Base-by-base conservation (phyloP, 1,140 invertebrate genomes). In the Heliconius nattereri region DNA sequence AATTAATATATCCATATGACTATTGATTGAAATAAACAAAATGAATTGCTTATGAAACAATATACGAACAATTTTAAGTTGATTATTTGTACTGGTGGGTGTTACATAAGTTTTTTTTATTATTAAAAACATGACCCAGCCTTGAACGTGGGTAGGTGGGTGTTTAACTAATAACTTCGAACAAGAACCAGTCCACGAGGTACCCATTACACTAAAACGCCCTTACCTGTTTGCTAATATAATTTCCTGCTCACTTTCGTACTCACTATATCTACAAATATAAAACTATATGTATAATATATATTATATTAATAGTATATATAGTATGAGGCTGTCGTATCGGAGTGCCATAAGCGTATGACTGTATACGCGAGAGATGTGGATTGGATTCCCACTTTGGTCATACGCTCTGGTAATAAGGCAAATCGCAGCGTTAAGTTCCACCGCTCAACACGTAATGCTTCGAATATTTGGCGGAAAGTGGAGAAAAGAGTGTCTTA, bases 161-260 rank as follows among this genome's bases (percentile, higher is more conserved):
- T 66, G 26, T 29, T 66, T 66, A 29, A 66, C 23, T 66, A 66
- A 66, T 66, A 66, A 66, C 57, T 66, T 66, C 11, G 26, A 66
- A 66, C 60, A 66, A 66, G 60, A 66, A 66, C 60, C 26, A 66
- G 11, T 29, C 60, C 26, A 66, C 16, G 3, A 66, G 60, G n/a
- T 66, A 29, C 60, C 60, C 5, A 66, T 66, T 66, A 66, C 13
- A 66, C 60, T 66, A 66, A 66, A 66, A 66, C 60, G 23, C 60
- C 13, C 26, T 26, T 66, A 66, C 60, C 26, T 66, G 23, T 19
- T 66, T 66, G 60, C 60, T 66, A 66, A 66, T 66, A 66, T 66
- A 66, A 66, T 66, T 66, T 66, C 60, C 60, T 29, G 26, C 26
- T 66, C 60, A 29, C 23, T n/a, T 66, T 29, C 23, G 26, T 66